A percentile compares a stretch with the other conserved stretches of the same genome.
Evolutionary conservation across 2,888 invertebrate species (phyloP).

Genomic region (Tachina fera): DNA sequence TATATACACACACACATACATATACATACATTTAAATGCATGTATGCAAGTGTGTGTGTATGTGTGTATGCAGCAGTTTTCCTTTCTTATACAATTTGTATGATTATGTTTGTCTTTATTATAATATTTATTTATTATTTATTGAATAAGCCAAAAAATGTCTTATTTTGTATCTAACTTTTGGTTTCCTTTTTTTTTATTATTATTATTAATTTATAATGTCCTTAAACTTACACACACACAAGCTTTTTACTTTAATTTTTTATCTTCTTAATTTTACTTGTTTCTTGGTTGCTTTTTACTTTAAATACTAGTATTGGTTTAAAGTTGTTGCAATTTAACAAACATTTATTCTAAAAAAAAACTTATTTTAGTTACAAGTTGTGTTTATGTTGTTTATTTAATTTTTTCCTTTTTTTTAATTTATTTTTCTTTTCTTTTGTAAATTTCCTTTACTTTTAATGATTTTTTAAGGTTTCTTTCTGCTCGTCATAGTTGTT

Average conservation of each 20-base stretch:
- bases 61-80: background rate
- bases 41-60: background rate
- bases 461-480: background rate
- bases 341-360: constrained; percentile 48
- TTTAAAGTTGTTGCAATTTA: constrained; percentile 43
- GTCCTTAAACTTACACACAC: constrained; percentile 53
- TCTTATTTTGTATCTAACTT: background rate
- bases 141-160: background rate
- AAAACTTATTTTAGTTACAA: constrained; percentile 52
- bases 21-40: background rate
- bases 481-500: background rate
- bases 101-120: constrained; percentile 20
- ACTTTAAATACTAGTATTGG: constrained; percentile 20
- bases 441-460: constrained; percentile 10
- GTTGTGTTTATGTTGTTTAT: constrained; percentile 51
- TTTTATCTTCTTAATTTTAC: constrained; percentile 22
- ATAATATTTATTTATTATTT: background rate
- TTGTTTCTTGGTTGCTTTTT: constrained; percentile 39
- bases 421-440: constrained; percentile 32
- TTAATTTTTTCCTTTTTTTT: background rate
- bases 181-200: constrained; percentile 10
- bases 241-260: constrained; percentile 47
- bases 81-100: background rate
- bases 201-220: constrained; percentile 12
- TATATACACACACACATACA: background rate